A percentile compares a stretch with the other conserved stretches of the same genome.
These are phyloP conservation scores for Zaprionus africanus DNA, from an alignment of 1,140 invertebrate genomes.

Conservation along the genomic window DNA sequence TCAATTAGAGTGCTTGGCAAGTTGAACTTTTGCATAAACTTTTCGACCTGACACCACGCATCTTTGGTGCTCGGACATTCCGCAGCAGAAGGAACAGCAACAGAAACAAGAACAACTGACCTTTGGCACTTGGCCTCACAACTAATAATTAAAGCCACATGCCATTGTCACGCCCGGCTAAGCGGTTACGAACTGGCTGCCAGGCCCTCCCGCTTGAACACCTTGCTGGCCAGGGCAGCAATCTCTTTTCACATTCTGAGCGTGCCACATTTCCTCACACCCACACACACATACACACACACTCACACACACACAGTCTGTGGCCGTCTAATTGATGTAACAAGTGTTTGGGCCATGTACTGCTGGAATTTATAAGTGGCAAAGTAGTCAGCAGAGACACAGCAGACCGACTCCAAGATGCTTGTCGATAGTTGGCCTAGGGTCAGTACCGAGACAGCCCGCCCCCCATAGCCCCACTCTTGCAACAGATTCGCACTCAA, in stretches of 20 bases:
- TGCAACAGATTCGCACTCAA: constrained; percentile 71
- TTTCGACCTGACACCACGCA: constrained; percentile 12
- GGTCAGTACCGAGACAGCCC: constrained; percentile 52
- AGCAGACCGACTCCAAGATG: constrained; percentile 63
- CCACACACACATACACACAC: constrained; percentile 4
- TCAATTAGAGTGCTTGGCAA: constrained; percentile 40
- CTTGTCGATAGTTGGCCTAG: constrained; percentile 74
- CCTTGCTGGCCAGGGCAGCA: constrained; percentile 61
- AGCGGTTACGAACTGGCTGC: constrained; percentile 46
- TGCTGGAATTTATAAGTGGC: constrained; percentile 80
- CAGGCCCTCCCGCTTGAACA: constrained; percentile 40
- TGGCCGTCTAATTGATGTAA: constrained; percentile 83
- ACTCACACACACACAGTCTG: constrained; percentile 45
- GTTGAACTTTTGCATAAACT: constrained; percentile 8
- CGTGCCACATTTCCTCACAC: constrained; percentile 36
- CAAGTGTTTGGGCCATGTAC: constrained; percentile 83
- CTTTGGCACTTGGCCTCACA: constrained; percentile 34
- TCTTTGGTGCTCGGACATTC: constrained; percentile 10
- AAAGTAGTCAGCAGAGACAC: constrained; percentile 70
- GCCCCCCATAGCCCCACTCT: constrained; percentile 3
- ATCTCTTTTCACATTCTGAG: constrained; percentile 65
- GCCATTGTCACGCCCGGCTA: constrained; percentile 44
- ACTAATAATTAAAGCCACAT: constrained; percentile 57
- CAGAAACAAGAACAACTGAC: constrained; percentile 24
- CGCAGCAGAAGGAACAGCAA: not conserved